These are phyloP conservation scores for Nephila pilipes DNA, from an alignment of 1,140 invertebrate species.

Conservation along the genomic window DNA sequence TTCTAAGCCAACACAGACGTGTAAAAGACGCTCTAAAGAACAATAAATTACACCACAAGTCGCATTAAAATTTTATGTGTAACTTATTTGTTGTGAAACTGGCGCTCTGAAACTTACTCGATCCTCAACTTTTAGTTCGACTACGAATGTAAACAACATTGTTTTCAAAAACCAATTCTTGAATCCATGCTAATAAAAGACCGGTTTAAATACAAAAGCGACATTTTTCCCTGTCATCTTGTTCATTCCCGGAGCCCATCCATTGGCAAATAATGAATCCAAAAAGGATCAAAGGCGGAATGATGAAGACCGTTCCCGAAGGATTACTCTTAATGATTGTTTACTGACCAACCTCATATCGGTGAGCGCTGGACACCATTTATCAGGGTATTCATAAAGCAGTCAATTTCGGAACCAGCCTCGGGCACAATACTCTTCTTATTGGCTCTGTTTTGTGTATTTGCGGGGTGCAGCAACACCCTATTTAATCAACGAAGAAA, in stretches of 20 bases:
- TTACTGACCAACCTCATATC: constrained; percentile 34
- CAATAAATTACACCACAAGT: too few relatives aligned
- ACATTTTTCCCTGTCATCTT: background rate
- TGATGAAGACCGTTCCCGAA: background rate
- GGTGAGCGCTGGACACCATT: background rate
- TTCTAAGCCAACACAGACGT: too few relatives aligned
- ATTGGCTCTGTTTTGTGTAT: constrained; percentile 34
- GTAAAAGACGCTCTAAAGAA: too few relatives aligned
- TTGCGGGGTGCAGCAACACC: constrained; percentile 17
- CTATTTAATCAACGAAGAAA: constrained; percentile 21
- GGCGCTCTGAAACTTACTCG: too few relatives aligned
- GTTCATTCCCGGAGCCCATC: background rate
- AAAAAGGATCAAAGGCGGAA: background rate
- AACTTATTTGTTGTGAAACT: too few relatives aligned
- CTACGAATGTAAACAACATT: too few relatives aligned
- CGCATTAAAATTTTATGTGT: too few relatives aligned
- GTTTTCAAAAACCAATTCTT: too few relatives aligned
- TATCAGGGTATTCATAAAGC: constrained; percentile 62
- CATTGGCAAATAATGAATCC: background rate
- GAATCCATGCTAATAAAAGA: too few relatives aligned
- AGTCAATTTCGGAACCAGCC: background rate
- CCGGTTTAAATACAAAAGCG: too few relatives aligned
- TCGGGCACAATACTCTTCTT: background rate
- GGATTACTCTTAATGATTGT: constrained; percentile 31
- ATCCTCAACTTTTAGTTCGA: too few relatives aligned